phyloP scores from a whole-genome alignment of 2,113 vertebrate genomes.

The Scomber japonicus region DNA sequence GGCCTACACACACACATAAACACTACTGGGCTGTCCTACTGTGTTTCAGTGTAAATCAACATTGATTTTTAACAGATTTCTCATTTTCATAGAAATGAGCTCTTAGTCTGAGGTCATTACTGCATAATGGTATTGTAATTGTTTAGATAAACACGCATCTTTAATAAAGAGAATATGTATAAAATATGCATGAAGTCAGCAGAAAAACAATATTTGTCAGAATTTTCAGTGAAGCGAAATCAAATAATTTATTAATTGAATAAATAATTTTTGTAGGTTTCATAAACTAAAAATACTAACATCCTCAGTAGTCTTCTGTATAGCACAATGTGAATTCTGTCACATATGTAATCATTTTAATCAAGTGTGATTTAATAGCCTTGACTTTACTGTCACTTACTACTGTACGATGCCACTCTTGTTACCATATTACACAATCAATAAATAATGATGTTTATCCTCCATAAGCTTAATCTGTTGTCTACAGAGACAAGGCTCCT shows the following conservation, averaged over 20 bases:
- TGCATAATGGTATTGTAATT: no score
- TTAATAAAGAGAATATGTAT: no score
- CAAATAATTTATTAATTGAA: neutral
- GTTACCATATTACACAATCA: slow-evolving; percentile 44
- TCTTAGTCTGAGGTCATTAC: no score
- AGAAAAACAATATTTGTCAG: neutral
- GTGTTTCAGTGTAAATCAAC: no score
- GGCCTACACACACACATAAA: no score
- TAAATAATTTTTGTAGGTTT: neutral
- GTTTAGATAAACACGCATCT: neutral
- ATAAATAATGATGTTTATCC: slow-evolving; percentile 57
- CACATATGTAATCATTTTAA: slow-evolving; percentile 11
- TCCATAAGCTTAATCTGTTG: slow-evolving; percentile 11
- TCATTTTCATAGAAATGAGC: no score
- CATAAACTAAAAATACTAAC: neutral
- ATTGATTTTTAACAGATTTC: no score
- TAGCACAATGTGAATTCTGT: neutral
- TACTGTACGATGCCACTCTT: neutral
- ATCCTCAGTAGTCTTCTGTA: neutral
- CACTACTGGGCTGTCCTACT: no score
- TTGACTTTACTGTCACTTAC: slow-evolving; percentile 31
- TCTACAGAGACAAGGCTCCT: neutral
- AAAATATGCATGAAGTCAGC: neutral
- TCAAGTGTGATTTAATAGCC: slow-evolving; percentile 22
- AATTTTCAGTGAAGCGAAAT: neutral